Conservation (phyloP, 1,140 invertebrate genomes). For the Drosophila watanabei region DNA sequence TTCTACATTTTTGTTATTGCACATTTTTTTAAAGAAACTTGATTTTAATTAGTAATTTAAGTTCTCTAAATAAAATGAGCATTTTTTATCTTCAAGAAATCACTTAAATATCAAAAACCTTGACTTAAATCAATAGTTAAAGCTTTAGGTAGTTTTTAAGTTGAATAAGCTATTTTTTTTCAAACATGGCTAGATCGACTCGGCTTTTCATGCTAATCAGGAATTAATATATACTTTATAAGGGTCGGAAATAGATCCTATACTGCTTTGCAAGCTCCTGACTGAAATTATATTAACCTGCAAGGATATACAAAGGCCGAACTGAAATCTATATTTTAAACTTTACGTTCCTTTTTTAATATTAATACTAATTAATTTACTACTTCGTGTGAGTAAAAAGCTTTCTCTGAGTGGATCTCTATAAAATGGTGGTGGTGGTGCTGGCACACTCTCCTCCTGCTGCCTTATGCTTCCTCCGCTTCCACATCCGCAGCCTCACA, state of each 20-base stretch:
- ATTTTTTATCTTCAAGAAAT: background rate
- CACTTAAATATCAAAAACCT: background rate
- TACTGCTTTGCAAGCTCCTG: too few relatives aligned
- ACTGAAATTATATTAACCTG: too few relatives aligned
- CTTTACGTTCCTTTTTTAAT: too few relatives aligned
- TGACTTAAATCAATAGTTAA: background rate
- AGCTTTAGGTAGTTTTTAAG: background rate
- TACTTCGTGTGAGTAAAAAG: background rate
- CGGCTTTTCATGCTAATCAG: too few relatives aligned
- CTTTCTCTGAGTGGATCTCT: slow-evolving; percentile 14
- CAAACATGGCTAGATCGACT: too few relatives aligned
- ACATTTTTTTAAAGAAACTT: background rate
- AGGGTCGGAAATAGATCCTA: too few relatives aligned
- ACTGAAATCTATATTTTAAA: too few relatives aligned
- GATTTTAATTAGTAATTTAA: background rate
- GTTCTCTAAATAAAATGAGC: background rate
- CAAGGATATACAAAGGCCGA: too few relatives aligned
- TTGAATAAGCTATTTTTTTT: background rate
- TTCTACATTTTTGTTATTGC: background rate
- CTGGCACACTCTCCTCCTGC: slow-evolving; percentile 38
- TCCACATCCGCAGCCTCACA: slow-evolving; percentile 16
- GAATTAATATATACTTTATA: too few relatives aligned
- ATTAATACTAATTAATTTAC: too few relatives aligned
- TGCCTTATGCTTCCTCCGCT: background rate
- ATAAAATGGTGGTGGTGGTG: slow-evolving; percentile 28